phyloP scores from a whole-genome alignment of 2,113 vertebrate genomes.

The Nibea coibor region DNA sequence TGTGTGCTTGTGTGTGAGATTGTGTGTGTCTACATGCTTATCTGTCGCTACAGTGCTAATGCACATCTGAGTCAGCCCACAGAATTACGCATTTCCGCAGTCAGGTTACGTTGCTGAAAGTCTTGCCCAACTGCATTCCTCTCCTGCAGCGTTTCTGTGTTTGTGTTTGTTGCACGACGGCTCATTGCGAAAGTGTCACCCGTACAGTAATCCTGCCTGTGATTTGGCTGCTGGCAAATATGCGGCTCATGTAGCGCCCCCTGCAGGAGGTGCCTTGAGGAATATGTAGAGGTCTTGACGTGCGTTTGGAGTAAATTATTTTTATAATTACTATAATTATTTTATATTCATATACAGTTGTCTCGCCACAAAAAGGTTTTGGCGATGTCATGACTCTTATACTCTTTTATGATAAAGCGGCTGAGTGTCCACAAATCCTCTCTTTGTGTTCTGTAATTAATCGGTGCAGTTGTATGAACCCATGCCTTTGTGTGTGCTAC shows the following conservation, averaged over 20 bases:
- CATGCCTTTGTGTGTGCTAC: not conserved
- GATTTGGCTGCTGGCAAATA: not conserved
- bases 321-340: too few relatives aligned
- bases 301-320: not conserved
- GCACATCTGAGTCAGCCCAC: constrained; percentile 17
- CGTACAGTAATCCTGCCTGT: not conserved
- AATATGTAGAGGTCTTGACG: not conserved
- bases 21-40: not conserved
- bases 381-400: not conserved
- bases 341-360: not conserved
- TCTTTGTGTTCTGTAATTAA: not conserved
- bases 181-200: constrained; percentile 11
- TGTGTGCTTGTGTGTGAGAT: not conserved
- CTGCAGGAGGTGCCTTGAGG: constrained; percentile 24
- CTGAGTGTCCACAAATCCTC: not conserved
- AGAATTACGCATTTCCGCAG: constrained; percentile 14
- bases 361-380: not conserved
- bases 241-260: constrained; percentile 18
- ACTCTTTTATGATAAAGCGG: not conserved
- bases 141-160: constrained; percentile 18
- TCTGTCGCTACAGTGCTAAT: not conserved
- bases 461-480: not conserved
- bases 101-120: constrained; percentile 32
- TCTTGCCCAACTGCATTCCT: constrained; percentile 71
- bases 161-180: constrained; percentile 14